These are phyloP conservation scores for Labeo calbasu DNA, from an alignment of 2,797 vertebrate genomes.

Conservation along the genomic window DNA sequence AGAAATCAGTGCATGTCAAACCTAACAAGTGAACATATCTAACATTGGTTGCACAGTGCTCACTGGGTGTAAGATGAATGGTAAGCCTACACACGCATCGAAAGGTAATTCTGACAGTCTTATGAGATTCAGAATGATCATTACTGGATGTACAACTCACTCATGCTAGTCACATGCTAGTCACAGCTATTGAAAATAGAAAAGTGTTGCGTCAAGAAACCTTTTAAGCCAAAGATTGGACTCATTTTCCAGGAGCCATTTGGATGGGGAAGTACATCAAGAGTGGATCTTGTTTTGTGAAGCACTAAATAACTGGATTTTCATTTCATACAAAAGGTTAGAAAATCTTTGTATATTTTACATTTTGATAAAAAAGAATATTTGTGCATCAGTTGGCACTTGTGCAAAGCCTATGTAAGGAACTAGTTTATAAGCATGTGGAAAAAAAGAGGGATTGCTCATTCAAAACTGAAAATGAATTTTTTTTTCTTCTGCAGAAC, in stretches of 20 bases:
- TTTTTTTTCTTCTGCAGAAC: background rate
- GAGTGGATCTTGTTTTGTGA: background rate
- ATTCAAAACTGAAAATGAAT: background rate
- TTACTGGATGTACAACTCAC: background rate
- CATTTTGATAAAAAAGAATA: background rate
- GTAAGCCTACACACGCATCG: conserved; percentile 16
- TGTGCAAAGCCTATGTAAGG: background rate
- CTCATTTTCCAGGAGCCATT: conserved; percentile 29
- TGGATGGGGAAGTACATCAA: background rate
- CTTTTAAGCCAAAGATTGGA: conserved; percentile 12
- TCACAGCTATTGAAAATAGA: conserved; percentile 16
- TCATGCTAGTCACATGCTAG: conserved; percentile 9
- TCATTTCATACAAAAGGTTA: background rate
- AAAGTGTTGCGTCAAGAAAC: conserved; percentile 7
- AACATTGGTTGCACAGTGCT: background rate
- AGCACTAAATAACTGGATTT: conserved; percentile 10
- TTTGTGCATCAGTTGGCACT: background rate
- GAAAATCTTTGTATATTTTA: conserved; percentile 1
- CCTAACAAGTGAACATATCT: conserved; percentile 59
- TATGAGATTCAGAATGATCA: conserved; percentile 1
- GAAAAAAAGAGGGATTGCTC: too few relatives aligned
- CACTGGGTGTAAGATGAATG: conserved; percentile 34
- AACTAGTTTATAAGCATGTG: too few relatives aligned
- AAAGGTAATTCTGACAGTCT: conserved; percentile 23
- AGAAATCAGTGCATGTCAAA: conserved; percentile 68